phyloP scores from a whole-genome alignment of 2,113 vertebrate genomes.

The Osmerus mordax region DNA sequence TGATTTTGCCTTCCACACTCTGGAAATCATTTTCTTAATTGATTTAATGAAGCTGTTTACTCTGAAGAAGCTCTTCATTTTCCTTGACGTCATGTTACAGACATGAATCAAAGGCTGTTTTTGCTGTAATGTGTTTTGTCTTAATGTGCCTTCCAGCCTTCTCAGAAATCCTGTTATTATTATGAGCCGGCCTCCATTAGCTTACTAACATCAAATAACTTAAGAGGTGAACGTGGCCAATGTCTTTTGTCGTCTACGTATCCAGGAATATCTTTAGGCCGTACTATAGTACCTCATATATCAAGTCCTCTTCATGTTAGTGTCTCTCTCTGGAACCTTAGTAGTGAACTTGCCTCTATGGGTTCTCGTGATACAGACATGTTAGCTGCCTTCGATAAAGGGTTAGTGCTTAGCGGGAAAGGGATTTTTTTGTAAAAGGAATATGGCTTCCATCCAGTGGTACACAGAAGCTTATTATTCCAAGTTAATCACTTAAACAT shows the following conservation, averaged over 20 bases:
- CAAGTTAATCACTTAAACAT: constrained; percentile 68
- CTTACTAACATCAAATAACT: neutral
- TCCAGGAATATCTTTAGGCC: neutral
- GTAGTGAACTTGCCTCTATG: constrained; percentile 31
- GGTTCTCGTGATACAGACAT: constrained; percentile 39
- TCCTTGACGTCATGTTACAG: constrained; percentile 43
- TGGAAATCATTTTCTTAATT: constrained; percentile 53
- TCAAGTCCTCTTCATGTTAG: neutral
- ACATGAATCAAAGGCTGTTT: constrained; percentile 46
- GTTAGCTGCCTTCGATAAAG: constrained; percentile 43
- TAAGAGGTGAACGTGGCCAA: neutral
- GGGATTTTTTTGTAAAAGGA: constrained; percentile 43
- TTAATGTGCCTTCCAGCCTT: constrained; percentile 20
- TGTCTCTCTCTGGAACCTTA: neutral
- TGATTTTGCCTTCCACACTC: constrained; percentile 13
- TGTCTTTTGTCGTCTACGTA: neutral
- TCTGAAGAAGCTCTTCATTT: constrained; percentile 46
- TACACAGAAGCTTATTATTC: constrained; percentile 57
- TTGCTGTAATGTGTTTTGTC: constrained; percentile 37
- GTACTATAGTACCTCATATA: no score
- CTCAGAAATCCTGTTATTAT: constrained; percentile 14
- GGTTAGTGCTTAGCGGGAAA: constrained; percentile 40
- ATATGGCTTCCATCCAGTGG: constrained; percentile 36
- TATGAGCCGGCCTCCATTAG: constrained; percentile 2
- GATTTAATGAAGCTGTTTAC: constrained; percentile 60